A percentile compares a stretch with the other conserved stretches of the same genome.
These are phyloP conservation scores for Jaculus jaculus DNA, from an alignment of 2,113 vertebrate species.

Conservation along the genomic window DNA sequence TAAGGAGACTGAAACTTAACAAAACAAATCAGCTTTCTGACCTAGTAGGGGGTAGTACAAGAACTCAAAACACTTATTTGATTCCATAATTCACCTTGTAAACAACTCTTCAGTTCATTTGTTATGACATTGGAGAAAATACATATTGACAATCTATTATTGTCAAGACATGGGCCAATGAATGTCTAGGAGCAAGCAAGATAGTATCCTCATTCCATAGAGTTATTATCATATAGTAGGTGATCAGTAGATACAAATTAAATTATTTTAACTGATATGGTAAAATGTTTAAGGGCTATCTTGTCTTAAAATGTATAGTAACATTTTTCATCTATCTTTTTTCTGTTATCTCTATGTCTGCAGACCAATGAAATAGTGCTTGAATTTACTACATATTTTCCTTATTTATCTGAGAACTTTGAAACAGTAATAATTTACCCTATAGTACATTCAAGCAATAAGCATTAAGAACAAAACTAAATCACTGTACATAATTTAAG, in stretches of 20 bases:
- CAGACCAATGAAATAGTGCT: not conserved
- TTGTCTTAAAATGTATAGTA: not conserved
- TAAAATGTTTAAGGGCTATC: not conserved
- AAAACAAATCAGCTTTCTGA: slow-evolving; percentile 20
- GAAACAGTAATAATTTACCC: not conserved
- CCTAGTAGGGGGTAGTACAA: not conserved
- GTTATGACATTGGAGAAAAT: not conserved
- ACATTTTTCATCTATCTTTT: not conserved
- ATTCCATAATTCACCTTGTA: not conserved
- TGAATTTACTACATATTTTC: not conserved
- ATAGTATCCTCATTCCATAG: not conserved
- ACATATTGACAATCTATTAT: not conserved
- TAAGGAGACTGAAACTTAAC: not conserved
- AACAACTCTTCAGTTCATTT: not conserved
- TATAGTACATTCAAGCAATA: not conserved
- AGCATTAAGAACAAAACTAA: not conserved
- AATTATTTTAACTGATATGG: not conserved
- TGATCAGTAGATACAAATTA: not conserved
- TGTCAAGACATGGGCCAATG: not conserved
- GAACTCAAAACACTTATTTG: not conserved
- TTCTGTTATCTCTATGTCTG: not conserved
- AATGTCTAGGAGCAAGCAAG: not conserved
- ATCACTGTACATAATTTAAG: not conserved
- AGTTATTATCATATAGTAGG: not conserved
- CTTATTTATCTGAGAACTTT: not conserved